phyloP scores from a whole-genome alignment of 2,113 vertebrate genomes.

The Rhinogobius similis region DNA sequence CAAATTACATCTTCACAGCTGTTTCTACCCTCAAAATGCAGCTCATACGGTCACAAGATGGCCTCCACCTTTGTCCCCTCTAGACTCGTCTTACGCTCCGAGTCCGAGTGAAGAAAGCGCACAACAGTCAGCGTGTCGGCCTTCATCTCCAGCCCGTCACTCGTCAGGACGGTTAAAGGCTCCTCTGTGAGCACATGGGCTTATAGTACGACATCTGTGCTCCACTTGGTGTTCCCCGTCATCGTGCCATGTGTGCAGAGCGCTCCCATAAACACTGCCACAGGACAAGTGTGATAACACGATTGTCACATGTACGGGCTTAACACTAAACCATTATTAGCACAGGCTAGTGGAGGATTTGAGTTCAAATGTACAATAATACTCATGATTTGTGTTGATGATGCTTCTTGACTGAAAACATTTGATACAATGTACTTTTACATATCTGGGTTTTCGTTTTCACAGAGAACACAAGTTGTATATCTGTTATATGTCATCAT shows the following conservation, averaged over 20 bases:
- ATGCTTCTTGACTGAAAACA: too few relatives aligned
- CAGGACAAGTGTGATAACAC: background rate
- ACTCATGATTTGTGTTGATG: too few relatives aligned
- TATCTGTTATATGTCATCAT: too few relatives aligned
- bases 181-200: constrained; percentile 1
- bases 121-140: constrained; percentile 25
- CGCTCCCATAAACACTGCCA: background rate
- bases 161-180: constrained; percentile 32
- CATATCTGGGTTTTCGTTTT: too few relatives aligned
- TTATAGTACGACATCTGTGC: background rate
- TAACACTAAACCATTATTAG: background rate
- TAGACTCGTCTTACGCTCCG: background rate
- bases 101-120: constrained; percentile 21
- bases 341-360: too few relatives aligned
- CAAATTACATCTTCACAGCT: too few relatives aligned
- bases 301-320: too few relatives aligned
- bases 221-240: background rate
- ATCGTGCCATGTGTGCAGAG: background rate
- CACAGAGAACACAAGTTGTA: too few relatives aligned
- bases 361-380: too few relatives aligned
- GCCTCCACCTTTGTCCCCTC: background rate
- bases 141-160: constrained; percentile 32
- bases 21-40: too few relatives aligned
- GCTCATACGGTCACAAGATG: background rate
- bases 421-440: too few relatives aligned